These are phyloP conservation scores for Synergus gifuensis DNA, from an alignment of 2,888 invertebrate species.

Conservation along the genomic window DNA sequence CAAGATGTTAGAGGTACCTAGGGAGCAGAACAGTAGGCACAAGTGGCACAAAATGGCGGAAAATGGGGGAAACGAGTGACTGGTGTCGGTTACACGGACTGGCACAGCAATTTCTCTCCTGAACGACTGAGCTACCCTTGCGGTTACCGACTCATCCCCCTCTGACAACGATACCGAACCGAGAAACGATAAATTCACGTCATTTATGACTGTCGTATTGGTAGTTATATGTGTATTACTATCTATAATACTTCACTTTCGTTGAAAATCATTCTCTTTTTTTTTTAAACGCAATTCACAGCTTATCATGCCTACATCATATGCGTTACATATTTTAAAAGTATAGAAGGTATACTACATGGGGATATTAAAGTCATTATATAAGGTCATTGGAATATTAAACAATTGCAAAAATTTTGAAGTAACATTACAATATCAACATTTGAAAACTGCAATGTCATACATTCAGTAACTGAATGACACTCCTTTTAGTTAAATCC, in stretches of 20 bases:
- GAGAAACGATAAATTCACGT: constrained; percentile 54
- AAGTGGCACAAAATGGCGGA: constrained; percentile 68
- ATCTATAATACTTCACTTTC: not conserved
- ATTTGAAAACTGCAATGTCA: too few species aligned
- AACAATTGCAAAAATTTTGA: too few species aligned
- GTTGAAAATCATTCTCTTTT: not conserved
- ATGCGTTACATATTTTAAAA: too few species aligned
- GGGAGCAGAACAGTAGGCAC: constrained; percentile 51
- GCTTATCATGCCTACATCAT: too few species aligned
- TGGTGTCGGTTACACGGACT: constrained; percentile 76
- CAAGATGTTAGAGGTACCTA: constrained; percentile 41
- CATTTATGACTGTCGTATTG: constrained; percentile 61
- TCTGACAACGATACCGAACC: constrained; percentile 40
- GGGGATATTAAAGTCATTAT: too few species aligned
- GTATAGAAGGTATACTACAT: too few species aligned
- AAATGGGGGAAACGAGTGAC: constrained; percentile 69
- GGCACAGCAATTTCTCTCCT: constrained; percentile 67
- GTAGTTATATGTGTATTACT: constrained; percentile 9
- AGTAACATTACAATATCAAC: too few species aligned
- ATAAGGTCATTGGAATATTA: too few species aligned
- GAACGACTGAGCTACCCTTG: constrained; percentile 65
- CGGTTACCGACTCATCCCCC: constrained; percentile 61
- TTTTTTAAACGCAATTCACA: not conserved
- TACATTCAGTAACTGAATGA: not conserved
- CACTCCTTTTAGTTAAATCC: not conserved